Conservation (phyloP, 2,113 vertebrate genomes). For the Malurus elegans region DNA sequence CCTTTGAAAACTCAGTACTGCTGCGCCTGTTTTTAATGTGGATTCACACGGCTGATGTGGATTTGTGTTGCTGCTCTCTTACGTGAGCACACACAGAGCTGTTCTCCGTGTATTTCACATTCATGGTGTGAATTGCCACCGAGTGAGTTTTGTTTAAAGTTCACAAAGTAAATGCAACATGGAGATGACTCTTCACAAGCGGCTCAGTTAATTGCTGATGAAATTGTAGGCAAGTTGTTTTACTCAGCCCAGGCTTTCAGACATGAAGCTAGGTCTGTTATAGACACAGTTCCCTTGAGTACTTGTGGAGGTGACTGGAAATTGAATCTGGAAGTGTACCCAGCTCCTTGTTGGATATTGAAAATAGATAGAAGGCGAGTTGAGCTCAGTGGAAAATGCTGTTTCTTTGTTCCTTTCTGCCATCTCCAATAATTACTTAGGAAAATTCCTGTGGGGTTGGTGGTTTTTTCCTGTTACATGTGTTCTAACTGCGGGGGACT, state of each 20-base stretch:
- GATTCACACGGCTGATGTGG: neutral
- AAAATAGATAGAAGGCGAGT: neutral
- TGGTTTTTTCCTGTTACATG: neutral
- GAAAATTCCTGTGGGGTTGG: neutral
- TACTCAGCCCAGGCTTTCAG: neutral
- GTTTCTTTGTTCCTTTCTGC: neutral
- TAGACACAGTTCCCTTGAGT: neutral
- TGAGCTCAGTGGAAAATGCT: neutral
- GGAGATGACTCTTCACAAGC: neutral
- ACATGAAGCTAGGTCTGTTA: neutral
- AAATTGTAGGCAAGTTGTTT: neutral
- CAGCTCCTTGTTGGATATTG: neutral
- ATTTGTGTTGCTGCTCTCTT: neutral
- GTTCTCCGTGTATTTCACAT: neutral
- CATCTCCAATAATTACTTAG: neutral
- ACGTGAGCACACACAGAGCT: neutral
- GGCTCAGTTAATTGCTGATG: neutral
- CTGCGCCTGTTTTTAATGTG: neutral
- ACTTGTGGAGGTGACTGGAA: neutral
- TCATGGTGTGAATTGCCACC: neutral
- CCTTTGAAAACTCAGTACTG: neutral
- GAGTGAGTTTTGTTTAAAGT: neutral
- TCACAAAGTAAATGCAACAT: neutral
- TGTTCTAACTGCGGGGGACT: neutral
- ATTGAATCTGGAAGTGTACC: neutral